Percentiles rank a stretch among this genome's conserved stretches.
Evolutionary conservation across 2,113 vertebrate species (phyloP).

Genomic region (Crypturellus undulatus): DNA sequence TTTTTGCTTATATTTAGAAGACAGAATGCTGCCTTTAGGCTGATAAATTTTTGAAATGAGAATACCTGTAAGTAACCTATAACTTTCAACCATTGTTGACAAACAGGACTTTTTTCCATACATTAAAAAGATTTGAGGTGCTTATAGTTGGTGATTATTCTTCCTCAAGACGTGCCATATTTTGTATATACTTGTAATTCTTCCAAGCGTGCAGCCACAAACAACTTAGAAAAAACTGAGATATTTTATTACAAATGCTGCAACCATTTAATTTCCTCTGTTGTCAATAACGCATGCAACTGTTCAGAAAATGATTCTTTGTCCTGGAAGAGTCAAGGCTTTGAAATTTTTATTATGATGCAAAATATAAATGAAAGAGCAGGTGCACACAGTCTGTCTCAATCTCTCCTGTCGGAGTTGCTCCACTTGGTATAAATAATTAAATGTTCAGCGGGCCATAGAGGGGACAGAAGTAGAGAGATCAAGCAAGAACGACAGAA

Average conservation of each 20-base stretch:
- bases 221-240: not conserved
- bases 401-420: conserved; percentile 24
- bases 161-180: not conserved
- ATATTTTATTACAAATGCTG: not conserved
- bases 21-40: not conserved
- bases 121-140: not conserved
- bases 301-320: not conserved
- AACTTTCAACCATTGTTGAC: not conserved
- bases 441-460: not conserved
- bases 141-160: not conserved
- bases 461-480: not conserved
- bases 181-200: not conserved
- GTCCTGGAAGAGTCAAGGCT: conserved; percentile 8
- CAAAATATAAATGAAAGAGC: conserved; percentile 28
- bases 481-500: not conserved
- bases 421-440: conserved; percentile 44
- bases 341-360: conserved; percentile 53
- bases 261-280: not conserved
- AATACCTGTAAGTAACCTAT: not conserved
- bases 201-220: not conserved
- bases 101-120: not conserved
- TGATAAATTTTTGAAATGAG: not conserved
- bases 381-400: conserved; percentile 1
- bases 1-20: not conserved
- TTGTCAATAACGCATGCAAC: not conserved